Base-by-base conservation (phyloP, 2,113 vertebrate species). In the Geococcyx californianus region DNA sequence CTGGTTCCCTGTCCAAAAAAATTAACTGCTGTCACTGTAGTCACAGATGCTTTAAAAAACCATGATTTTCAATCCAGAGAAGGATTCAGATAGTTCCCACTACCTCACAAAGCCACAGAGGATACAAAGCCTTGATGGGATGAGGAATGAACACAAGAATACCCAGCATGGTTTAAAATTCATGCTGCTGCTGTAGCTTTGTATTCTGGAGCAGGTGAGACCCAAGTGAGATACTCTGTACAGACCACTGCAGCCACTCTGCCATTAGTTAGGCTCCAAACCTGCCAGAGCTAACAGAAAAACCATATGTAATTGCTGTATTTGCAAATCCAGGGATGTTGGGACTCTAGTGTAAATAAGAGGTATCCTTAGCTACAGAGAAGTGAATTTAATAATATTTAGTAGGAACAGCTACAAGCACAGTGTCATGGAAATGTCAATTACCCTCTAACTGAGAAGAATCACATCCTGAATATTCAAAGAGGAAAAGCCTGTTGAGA, bases 251-350 rank as follows among this genome's bases (percentile, higher is more conserved):
- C 51, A 74, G 60, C 29, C 60, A 38, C 51, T 0, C 0, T 75
- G 90, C 47, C 60, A 18, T 74, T 13, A n/a, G 42, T 34, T 54
- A 51, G 69, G 33, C 77, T 87, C 69, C 19, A 2, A 91, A 68
- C 62, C 60, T 55, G 34, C 34, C 69, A 62, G 82, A 70, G 10
- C 55, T 38, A 91, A 64, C 25, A 72, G 68, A 55, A 86, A 63
- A 92, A 70, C 6, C 18, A 33, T 52, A 23, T 31, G 28, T 11
- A 75, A 91, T 82, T 75, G 54, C 28, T 72, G 38, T 75, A 77
- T 56, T 94, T 94, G 83, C 64, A 94, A 56, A 92, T n/a, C 33
- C 36, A 47, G 52, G 29, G n/a, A n/a, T n/a, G n/a, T n/a, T n/a
- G 29, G 79, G 73, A 55, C 72, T 93, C 84, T 47, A 44, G 24